These are phyloP conservation scores for Drosophila buzzatii DNA, from an alignment of 2,888 invertebrate species.

Conservation along the genomic window DNA sequence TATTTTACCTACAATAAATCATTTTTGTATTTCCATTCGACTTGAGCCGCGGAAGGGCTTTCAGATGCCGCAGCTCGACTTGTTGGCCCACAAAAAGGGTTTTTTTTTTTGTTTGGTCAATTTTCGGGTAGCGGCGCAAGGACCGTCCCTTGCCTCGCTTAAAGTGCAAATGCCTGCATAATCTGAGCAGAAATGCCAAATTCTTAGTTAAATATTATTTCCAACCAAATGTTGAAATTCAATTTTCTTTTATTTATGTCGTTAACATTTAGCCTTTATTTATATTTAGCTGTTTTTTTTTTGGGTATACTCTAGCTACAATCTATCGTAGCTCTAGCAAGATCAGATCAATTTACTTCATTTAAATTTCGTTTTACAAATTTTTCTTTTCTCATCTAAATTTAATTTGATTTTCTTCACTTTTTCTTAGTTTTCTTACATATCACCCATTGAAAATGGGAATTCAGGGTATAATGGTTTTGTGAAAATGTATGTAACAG, in stretches of 20 bases:
- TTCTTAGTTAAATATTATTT: not conserved
- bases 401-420: no score
- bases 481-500: no score
- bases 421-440: no score
- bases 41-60: constrained; percentile 4
- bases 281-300: no score
- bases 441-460: no score
- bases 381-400: no score
- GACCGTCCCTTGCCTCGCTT: not conserved
- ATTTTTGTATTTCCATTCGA: constrained; percentile 67
- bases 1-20: constrained; percentile 84
- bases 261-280: not conserved
- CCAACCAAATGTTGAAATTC: not conserved
- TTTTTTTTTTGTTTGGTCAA: not conserved
- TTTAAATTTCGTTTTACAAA: not conserved
- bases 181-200: constrained; percentile 31
- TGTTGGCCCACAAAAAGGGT: constrained; percentile 36
- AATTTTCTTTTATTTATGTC: not conserved
- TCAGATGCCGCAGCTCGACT: not conserved
- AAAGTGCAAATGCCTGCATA: constrained; percentile 35
- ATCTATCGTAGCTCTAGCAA: not conserved
- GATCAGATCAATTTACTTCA: not conserved
- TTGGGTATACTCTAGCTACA: not conserved
- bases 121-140: no score
- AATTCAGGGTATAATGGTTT: no score